Percentiles rank a stretch among this genome's conserved stretches.
phyloP scores from a whole-genome alignment of 2,888 invertebrate species.

The Esperia sulphurella region DNA sequence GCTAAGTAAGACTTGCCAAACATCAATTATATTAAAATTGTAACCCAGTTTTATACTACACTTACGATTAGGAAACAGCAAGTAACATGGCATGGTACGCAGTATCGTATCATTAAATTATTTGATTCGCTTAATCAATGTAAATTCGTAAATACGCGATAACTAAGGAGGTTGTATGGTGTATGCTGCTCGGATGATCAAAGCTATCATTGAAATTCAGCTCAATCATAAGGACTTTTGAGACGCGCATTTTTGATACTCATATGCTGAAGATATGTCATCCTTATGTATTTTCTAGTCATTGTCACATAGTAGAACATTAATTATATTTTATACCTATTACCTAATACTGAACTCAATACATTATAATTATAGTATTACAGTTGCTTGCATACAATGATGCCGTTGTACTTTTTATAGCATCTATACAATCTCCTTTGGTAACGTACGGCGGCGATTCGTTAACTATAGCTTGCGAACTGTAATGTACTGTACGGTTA shows the following conservation, averaged over 20 bases:
- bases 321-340: background rate
- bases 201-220: background rate
- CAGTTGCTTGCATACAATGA: too few relatives aligned
- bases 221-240: background rate
- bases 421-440: slow-evolving; percentile 31
- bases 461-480: slow-evolving; percentile 52
- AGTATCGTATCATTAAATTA: slow-evolving; percentile 29
- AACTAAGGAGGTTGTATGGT: slow-evolving; percentile 49
- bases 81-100: slow-evolving; percentile 27
- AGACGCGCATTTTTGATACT: too few relatives aligned
- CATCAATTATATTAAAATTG: slow-evolving; percentile 1
- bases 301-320: slow-evolving; percentile 23
- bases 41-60: background rate
- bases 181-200: background rate
- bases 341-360: background rate
- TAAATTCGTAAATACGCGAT: slow-evolving; percentile 55
- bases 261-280: slow-evolving; percentile 8
- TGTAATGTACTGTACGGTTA: slow-evolving; percentile 43
- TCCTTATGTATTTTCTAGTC: slow-evolving; percentile 25
- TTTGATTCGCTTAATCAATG: slow-evolving; percentile 55
- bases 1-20: slow-evolving; percentile 1
- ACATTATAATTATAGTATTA: background rate
- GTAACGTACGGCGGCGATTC: slow-evolving; percentile 22
- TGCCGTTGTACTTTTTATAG: background rate
- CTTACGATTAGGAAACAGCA: slow-evolving; percentile 6